phyloP scores from a whole-genome alignment of 2,113 vertebrate genomes.

The Alexandromys fortis region DNA sequence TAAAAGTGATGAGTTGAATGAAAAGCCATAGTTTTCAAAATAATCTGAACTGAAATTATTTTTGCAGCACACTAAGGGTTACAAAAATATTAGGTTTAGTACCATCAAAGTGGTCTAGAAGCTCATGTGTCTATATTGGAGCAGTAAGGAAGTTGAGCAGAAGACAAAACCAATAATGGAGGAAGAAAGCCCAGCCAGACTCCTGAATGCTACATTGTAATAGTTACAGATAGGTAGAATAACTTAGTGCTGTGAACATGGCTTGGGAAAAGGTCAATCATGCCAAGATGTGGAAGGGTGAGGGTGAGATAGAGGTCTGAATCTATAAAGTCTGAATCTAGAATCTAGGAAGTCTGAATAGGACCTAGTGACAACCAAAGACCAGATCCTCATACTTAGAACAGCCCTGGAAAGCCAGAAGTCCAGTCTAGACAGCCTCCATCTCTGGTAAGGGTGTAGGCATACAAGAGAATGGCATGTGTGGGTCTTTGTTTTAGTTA shows the following conservation, averaged over 20 bases:
- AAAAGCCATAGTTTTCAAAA: not conserved
- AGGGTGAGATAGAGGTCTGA: accelerated
- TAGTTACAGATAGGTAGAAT: not conserved
- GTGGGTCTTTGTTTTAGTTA: too few relatives aligned
- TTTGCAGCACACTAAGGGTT: not conserved
- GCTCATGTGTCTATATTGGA: not conserved
- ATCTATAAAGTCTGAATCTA: not conserved
- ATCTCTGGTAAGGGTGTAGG: not conserved
- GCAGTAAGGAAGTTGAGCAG: not conserved
- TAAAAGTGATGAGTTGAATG: not conserved
- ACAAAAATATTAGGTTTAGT: not conserved
- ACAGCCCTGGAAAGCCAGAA: not conserved
- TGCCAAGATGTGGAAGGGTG: not conserved
- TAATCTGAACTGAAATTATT: constrained; percentile 1
- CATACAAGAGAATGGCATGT: not conserved
- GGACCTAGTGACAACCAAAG: not conserved
- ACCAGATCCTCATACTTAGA: not conserved
- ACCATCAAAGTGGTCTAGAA: not conserved
- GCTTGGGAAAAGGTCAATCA: not conserved
- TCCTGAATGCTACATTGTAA: not conserved
- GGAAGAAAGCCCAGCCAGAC: not conserved
- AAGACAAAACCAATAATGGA: not conserved
- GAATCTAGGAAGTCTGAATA: not conserved
- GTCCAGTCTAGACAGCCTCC: not conserved
- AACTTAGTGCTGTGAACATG: not conserved